Evolutionary conservation across 2,888 invertebrate species (phyloP).

Genomic region (Zaprionus lineosus): DNA sequence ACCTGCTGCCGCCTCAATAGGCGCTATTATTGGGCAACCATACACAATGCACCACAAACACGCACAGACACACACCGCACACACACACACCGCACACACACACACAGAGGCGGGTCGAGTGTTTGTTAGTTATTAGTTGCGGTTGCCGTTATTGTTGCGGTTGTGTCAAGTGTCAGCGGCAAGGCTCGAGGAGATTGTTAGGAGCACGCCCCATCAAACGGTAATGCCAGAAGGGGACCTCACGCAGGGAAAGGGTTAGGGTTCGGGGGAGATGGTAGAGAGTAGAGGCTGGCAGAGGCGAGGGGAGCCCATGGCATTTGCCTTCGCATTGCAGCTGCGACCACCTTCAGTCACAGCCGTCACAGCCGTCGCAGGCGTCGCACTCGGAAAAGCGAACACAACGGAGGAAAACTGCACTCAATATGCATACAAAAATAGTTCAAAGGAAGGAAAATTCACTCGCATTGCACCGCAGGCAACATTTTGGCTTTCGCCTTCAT

Average conservation of each 20-base stretch:
- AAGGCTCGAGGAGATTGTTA: slow-evolving; percentile 66
- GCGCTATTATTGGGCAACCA: slow-evolving; percentile 32
- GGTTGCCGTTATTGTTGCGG: slow-evolving; percentile 65
- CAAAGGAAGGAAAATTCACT: slow-evolving; percentile 47
- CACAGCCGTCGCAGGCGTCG: no score
- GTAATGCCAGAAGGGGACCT: slow-evolving; percentile 24
- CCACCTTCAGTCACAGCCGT: no score
- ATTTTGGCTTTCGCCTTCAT: slow-evolving; percentile 58
- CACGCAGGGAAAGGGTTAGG: neutral
- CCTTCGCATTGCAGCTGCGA: neutral
- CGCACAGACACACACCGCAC: slow-evolving; percentile 2
- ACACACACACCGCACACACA: no score
- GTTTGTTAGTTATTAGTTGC: slow-evolving; percentile 70
- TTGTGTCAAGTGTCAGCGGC: slow-evolving; percentile 72
- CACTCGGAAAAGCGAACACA: slow-evolving; percentile 9
- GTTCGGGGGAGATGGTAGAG: neutral
- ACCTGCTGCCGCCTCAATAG: neutral
- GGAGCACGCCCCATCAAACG: slow-evolving; percentile 62
- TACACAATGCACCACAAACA: slow-evolving; percentile 4
- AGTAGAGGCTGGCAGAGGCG: no score
- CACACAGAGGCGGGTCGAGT: slow-evolving; percentile 30
- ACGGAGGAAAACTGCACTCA: slow-evolving; percentile 23
- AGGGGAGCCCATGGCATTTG: no score
- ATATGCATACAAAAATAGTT: slow-evolving; percentile 65
- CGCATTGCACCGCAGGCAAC: slow-evolving; percentile 15